Percentiles rank a stretch among this genome's conserved stretches.
Evolutionary conservation across 2,113 vertebrate species (phyloP).

Genomic region (Labeo rohita): DNA sequence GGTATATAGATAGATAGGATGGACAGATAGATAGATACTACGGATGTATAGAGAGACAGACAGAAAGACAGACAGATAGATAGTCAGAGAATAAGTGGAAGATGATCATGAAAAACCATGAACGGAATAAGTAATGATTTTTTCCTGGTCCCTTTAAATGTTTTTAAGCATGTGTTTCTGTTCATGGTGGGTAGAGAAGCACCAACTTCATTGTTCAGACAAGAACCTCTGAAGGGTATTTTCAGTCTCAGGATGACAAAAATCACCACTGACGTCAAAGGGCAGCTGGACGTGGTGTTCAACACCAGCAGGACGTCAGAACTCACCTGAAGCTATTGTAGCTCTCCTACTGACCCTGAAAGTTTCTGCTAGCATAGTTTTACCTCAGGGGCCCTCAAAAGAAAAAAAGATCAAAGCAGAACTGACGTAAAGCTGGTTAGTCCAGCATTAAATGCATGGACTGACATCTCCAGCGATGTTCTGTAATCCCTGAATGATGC

Average conservation of each 20-base stretch:
- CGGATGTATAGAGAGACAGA: no score
- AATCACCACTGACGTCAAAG: constrained; percentile 23
- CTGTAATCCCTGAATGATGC: neutral
- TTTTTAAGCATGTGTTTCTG: neutral
- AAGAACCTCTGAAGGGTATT: constrained; percentile 21
- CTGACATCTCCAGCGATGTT: neutral
- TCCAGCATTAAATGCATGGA: neutral
- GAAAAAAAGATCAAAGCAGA: neutral
- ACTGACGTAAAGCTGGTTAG: constrained; percentile 29
- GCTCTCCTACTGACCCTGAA: neutral
- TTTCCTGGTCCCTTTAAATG: neutral
- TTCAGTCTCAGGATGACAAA: constrained; percentile 22
- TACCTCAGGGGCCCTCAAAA: neutral
- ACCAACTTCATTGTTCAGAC: constrained; percentile 7
- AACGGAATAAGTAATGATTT: neutral
- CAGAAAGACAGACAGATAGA: no score
- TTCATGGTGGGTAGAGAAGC: neutral
- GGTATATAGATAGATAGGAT: no score
- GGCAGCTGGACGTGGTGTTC: neutral
- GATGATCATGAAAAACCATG: neutral
- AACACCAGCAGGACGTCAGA: constrained; percentile 28
- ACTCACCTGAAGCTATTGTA: constrained; percentile 31
- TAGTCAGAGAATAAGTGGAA: neutral
- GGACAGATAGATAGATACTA: no score
- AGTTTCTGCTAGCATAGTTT: constrained; percentile 1